Evolutionary conservation across 2,888 invertebrate genomes (phyloP).

Genomic region (Trachelus iudaicus): DNA sequence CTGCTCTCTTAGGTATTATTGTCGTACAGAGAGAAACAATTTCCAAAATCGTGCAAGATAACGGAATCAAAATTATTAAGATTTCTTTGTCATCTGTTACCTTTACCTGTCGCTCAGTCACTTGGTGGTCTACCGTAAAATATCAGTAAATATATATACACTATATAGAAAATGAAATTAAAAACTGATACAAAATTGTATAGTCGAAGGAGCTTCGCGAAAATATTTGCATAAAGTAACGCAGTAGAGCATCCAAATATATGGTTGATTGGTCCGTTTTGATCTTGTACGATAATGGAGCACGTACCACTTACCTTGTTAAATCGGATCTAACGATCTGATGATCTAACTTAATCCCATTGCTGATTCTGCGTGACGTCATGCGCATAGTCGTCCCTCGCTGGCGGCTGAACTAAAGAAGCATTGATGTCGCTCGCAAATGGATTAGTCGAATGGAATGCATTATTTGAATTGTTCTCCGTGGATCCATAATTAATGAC

Average conservation of each 20-base stretch:
- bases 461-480: slow-evolving; percentile 48
- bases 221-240: not conserved
- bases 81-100: not conserved
- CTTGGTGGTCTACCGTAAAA: not conserved
- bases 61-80: not conserved
- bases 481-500: slow-evolving; percentile 59
- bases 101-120: not conserved
- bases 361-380: slow-evolving; percentile 70
- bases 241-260: not conserved
- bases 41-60: not conserved
- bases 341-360: slow-evolving; percentile 28
- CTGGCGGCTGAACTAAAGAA: slow-evolving; percentile 56
- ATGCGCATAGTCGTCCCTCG: slow-evolving; percentile 68
- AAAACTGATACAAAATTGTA: not conserved
- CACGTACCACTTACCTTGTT: not conserved
- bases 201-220: not conserved
- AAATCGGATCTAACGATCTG: not conserved
- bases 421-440: slow-evolving; percentile 56
- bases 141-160: not conserved
- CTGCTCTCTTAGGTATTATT: slow-evolving; percentile 31
- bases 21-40: not conserved
- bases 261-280: not conserved
- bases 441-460: slow-evolving; percentile 60
- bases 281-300: slow-evolving; percentile 4
- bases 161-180: not conserved